Base-by-base conservation (phyloP, 2,797 vertebrate species). In the Acropternis orthonyx region DNA sequence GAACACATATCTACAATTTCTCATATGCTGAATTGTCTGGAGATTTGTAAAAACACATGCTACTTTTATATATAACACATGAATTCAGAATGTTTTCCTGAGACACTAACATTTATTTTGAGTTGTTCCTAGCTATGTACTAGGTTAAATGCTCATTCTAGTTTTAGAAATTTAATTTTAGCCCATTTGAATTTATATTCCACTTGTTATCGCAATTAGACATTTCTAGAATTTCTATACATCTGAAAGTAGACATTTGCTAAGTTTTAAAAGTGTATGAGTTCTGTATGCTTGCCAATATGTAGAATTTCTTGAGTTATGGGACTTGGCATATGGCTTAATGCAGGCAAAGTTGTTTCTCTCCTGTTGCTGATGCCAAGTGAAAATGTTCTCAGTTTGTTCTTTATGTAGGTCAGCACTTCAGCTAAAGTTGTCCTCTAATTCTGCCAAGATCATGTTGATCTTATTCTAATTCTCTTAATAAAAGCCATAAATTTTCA, bases 401-500 rank as follows among this genome's bases (percentile, higher is more conserved):
- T 93, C 82, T 68, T 88, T 84, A 74, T 68, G 82, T 80, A 75
- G 69, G 58, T 95, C 85, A 92, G 73, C 58, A 88, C 58, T 93
- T 91, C 55, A 83, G 36, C 61, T 58, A 48, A 17, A 78, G 22
- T 28, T 65, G 44, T 80, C 43, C 58, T 83, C 66, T 79, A 74
- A 49, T 83, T 89, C 69, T 85, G 79, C 75, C 75, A 89, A 87
- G 80, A 72, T 58, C 27, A 14, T 58, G 58, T 58, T 72, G 41
- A 80, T 78, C 37, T 80, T 83, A 43, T 36, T 85, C 41, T 89
- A 67, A 68, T 88, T 77, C 32, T 87, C 54, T 72, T 68, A 80
- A 68, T 34, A 88, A 84, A 88, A 83, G 49, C 6, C 34, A 54
- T 72, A 51, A 28, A 23, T 84, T 68, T 83, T 80, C 1, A 89